phyloP scores from a whole-genome alignment of 2,113 vertebrate genomes.

The Rhinogobius similis region DNA sequence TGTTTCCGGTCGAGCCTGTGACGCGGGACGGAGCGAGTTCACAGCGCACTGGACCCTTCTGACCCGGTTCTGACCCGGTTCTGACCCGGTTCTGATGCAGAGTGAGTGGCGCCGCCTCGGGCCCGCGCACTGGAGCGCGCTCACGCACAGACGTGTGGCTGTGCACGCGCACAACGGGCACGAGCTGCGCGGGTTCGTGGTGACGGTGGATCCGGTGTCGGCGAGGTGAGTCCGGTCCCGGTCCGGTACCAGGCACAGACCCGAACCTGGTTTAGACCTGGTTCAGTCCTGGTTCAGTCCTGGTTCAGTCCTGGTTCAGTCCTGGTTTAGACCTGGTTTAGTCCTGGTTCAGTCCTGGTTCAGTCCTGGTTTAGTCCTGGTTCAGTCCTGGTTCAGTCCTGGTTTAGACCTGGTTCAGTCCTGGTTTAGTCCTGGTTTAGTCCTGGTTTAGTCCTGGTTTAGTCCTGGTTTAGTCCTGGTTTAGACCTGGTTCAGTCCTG shows the following conservation, averaged over 20 bases:
- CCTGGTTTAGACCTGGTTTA: neutral
- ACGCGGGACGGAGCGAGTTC: too few species aligned
- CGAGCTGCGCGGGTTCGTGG: neutral
- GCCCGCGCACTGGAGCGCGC: conserved; percentile 2
- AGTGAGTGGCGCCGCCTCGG: neutral
- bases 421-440: neutral
- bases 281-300: neutral
- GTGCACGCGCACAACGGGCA: neutral
- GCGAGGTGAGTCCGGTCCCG: neutral
- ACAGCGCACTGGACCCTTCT: too few species aligned
- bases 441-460: neutral
- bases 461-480: neutral
- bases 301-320: neutral
- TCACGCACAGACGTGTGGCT: neutral
- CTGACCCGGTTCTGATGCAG: neutral
- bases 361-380: neutral
- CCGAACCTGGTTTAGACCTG: neutral
- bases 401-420: neutral
- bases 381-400: neutral
- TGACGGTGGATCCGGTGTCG: conserved; percentile 1
- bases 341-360: neutral
- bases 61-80: neutral
- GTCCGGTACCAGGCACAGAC: neutral
- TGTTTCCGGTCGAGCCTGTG: neutral
- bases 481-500: neutral